phyloP scores from a whole-genome alignment of 2,113 vertebrate species.

The Engraulis encrasicolus region DNA sequence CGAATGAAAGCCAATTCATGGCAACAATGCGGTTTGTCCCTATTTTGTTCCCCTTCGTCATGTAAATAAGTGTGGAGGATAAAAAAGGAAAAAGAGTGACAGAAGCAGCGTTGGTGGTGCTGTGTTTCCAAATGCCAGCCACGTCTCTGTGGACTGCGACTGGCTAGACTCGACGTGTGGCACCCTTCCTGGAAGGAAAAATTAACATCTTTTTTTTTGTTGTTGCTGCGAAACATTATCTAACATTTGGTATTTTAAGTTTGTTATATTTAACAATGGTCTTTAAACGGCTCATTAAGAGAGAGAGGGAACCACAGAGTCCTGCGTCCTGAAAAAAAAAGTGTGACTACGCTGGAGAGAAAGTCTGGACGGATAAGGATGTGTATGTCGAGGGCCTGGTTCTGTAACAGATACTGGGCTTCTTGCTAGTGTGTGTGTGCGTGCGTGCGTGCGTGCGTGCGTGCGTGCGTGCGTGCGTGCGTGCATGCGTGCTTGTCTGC shows the following conservation, averaged over 20 bases:
- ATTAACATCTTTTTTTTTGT: not conserved
- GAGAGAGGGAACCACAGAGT: constrained; percentile 36
- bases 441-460: too few species aligned
- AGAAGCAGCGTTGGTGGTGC: too few species aligned
- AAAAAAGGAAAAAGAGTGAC: not conserved
- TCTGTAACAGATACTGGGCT: not conserved
- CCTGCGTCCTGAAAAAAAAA: constrained; percentile 55
- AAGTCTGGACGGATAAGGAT: not conserved
- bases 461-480: too few species aligned
- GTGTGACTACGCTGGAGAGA: not conserved
- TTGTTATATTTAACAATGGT: constrained; percentile 56
- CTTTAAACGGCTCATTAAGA: constrained; percentile 71
- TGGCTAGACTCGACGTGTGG: not conserved
- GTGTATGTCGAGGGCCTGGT: not conserved
- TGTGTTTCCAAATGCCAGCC: not conserved
- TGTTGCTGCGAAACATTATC: not conserved
- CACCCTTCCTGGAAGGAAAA: not conserved
- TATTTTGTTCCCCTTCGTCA: not conserved
- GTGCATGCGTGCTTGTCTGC: too few species aligned
- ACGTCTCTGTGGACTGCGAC: not conserved
- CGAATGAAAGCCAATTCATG: not conserved
- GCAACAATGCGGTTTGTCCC: not conserved
- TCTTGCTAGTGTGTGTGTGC: too few species aligned
- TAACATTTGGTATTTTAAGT: constrained; percentile 25
- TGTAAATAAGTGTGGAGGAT: not conserved